Conservation (phyloP, 1,140 invertebrate species). For the Drosophila equinoxialis region DNA sequence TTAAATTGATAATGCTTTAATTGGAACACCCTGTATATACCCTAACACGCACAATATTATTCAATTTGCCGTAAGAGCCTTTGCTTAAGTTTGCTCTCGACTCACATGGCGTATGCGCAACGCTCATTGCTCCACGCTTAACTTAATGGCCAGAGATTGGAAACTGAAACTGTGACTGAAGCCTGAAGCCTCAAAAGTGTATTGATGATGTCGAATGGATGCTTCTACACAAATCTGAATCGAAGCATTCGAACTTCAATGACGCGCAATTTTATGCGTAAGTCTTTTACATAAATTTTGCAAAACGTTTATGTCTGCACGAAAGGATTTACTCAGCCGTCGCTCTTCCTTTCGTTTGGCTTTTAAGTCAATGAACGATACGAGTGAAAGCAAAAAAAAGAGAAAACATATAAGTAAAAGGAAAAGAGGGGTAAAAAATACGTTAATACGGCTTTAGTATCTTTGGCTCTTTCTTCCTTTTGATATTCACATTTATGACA, state of each 20-base stretch:
- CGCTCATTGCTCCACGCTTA: conserved; percentile 49
- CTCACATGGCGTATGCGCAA: conserved; percentile 72
- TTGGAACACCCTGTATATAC: conserved; percentile 5
- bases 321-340: conserved; percentile 63
- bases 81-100: conserved; percentile 58
- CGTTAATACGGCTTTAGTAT: conserved; percentile 69
- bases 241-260: conserved; percentile 76
- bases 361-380: conserved; percentile 52
- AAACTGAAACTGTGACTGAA: conserved; percentile 19
- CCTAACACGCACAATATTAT: conserved; percentile 56
- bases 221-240: conserved; percentile 60
- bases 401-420: background rate
- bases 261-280: conserved; percentile 80
- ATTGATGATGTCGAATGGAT: conserved; percentile 65
- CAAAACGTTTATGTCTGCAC: conserved; percentile 70
- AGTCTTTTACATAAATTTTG: conserved; percentile 80
- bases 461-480: conserved; percentile 21
- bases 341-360: conserved; percentile 22
- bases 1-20: too few relatives aligned
- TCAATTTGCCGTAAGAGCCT: conserved; percentile 76
- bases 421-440: conserved; percentile 61
- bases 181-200: conserved; percentile 58
- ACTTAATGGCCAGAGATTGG: conserved; percentile 33
- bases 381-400: background rate
- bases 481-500: conserved; percentile 68